Evolutionary conservation across 2,888 invertebrate genomes (phyloP), one percentile per base, ranked within the genome.

Genomic region (Limnephilus marmoratus): DNA sequence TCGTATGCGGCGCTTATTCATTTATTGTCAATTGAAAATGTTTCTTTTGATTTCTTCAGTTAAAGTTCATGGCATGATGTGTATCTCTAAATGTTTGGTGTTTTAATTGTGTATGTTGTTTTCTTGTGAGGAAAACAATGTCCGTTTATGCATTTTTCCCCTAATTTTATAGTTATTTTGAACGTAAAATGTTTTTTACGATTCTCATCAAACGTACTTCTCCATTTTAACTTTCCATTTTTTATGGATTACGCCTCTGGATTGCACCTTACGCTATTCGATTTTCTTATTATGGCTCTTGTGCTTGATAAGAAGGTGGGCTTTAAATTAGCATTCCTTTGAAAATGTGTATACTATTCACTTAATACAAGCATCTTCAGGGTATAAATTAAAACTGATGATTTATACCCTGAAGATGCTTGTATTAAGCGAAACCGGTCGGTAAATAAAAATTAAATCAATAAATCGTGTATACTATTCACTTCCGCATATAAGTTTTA

Each of bases 41-140:
- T 68, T 68, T 68, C 68, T n/a, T 68, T 68, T 24, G 68, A 68
- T 9, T 24, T 68, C n/a, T 53, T 68, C 68, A 68, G 24, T 68
- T 24, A 24, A 24, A 3, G 37, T 83, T 41, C 83, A 37, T 37
- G n/a, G 83, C 83, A 83, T 83, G 83, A 9, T 83, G 83, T 83
- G 83, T 83, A n/a, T 83, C 37, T 83, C 37, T 83, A 15, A 37
- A 24, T 24, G 31, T 83, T 83, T 41, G 83, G 41, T 83, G 83
- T 83, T 41, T 34, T 83, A 37, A 83, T 37, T 83, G 7, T 83
- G 3, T 83, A 18, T 37, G 7, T 24, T 49, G 45, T 49, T 87
- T 87, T 87, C 18, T 41, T 31, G 53, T 68, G 4, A 53, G 87
- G 49, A 87, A 31, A 86, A 49, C n/a, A 68, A 49, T 29, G 29